Evolutionary conservation across 2,888 invertebrate genomes (phyloP).

Genomic region (Thereva unica): DNA sequence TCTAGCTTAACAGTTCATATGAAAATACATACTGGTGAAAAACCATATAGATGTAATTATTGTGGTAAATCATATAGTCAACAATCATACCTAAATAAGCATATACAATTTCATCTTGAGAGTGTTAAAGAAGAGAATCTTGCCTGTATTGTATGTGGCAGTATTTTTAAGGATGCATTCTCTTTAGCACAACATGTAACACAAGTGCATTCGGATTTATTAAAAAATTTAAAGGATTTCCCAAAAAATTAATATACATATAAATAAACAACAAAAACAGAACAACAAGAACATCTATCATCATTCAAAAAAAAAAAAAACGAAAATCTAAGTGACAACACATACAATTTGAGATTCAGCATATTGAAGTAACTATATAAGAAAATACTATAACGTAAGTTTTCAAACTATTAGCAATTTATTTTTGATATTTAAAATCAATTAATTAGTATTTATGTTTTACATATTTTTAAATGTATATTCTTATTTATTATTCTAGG

Average conservation of each 20-base stretch:
- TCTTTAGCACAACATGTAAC: slow-evolving; percentile 54
- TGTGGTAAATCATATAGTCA: slow-evolving; percentile 56
- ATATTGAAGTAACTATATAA: too few relatives aligned
- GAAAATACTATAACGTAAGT: too few relatives aligned
- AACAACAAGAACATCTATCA: neutral
- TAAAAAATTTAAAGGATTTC: slow-evolving; percentile 49
- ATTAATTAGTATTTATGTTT: too few relatives aligned
- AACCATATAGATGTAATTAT: slow-evolving; percentile 53
- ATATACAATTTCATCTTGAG: slow-evolving; percentile 51
- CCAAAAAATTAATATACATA: slow-evolving; percentile 16
- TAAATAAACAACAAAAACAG: neutral
- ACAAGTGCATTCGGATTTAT: slow-evolving; percentile 51
- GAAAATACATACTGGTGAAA: slow-evolving; percentile 56
- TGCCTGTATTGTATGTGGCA: slow-evolving; percentile 54
- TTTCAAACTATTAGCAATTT: too few relatives aligned
- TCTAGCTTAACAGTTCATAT: slow-evolving; percentile 57
- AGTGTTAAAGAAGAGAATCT: slow-evolving; percentile 37
- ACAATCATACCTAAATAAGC: slow-evolving; percentile 55
- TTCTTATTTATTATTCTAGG: too few relatives aligned
- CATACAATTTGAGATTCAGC: too few relatives aligned
- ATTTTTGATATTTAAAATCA: too few relatives aligned
- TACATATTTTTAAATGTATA: too few relatives aligned
- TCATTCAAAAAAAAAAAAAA: too few relatives aligned
- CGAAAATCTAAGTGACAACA: too few relatives aligned
- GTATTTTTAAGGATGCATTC: slow-evolving; percentile 52